These are phyloP conservation scores for Ophion obscuratus DNA, from an alignment of 2,888 invertebrate genomes.

Conservation along the genomic window DNA sequence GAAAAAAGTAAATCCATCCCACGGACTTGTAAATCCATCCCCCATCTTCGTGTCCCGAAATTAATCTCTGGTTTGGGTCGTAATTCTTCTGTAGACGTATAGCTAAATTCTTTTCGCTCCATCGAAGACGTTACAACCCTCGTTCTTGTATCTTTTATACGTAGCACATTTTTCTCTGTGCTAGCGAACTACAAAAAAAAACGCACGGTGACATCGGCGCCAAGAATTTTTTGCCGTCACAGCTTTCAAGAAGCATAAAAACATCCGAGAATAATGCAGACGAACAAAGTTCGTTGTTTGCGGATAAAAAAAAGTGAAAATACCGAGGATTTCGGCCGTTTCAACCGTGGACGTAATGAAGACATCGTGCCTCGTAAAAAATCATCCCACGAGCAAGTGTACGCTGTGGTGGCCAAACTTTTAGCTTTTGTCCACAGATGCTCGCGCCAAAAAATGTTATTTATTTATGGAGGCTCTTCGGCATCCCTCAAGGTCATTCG, in stretches of 20 bases:
- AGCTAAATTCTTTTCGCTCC: not conserved
- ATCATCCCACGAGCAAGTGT: constrained; percentile 1
- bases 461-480: not conserved
- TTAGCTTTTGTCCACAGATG: not conserved
- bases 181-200: not conserved
- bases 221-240: not conserved
- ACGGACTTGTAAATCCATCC: too few relatives aligned
- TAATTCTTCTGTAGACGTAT: not conserved
- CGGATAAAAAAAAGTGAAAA: not conserved
- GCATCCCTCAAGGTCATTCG: not conserved
- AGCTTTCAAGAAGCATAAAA: not conserved
- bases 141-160: not conserved
- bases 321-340: not conserved
- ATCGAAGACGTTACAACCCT: not conserved
- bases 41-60: not conserved
- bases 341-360: constrained; percentile 2
- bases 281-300: not conserved
- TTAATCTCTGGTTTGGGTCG: not conserved
- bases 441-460: not conserved
- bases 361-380: constrained; percentile 23
- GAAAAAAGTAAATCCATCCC: too few relatives aligned
- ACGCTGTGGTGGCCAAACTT: not conserved
- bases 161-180: not conserved
- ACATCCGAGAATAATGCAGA: not conserved
- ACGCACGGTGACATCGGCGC: not conserved